Base-by-base conservation (phyloP, 2,888 invertebrate genomes). In the Tethea ocularis region DNA sequence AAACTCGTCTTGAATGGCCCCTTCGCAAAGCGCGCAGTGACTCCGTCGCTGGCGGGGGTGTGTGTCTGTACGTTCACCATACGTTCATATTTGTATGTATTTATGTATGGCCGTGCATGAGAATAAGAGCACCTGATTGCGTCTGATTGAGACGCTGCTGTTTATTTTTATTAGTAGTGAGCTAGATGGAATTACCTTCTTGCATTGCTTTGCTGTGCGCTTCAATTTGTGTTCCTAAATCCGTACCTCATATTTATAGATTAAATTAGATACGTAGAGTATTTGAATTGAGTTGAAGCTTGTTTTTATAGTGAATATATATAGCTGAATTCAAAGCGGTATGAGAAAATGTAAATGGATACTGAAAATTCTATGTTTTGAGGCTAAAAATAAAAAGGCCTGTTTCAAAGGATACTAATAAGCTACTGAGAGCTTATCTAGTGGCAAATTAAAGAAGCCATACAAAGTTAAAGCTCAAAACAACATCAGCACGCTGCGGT, bases 71-170 rank as follows among this genome's bases (percentile, higher is more conserved):
- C 67, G 63, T 63, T 67, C 64, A 33, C 33, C 33, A 61, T 65
- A 63, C 63, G 67, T 58, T 62, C 60, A 67, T 62, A 62, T 68
- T 62, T 65, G 65, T 64, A 61, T 63, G 46, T 46, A 61, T 58
- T 57, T 56, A 60, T 62, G 62, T 67, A 57, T 59, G 61, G 64
- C 59, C 57, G 46, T 70, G 77, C 73, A 78, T 80, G 82, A 76
- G 85, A 86, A 88, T 83, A 86, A 84, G 78, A 85, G 85, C 89
- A 91, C 91, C 91, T 91, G 91, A 91, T 91, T 91, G 89, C 88
- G 85, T 67, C 86, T 87, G 85, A 87, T 88, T 84, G 86, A 80
- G 79, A 77, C 78, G 46, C 3, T 17, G 65, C 64, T 81, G 85
- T 85, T 85, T 85, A 84, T 85, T 86, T 86, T 87, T 86, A 87